Base-by-base conservation (phyloP, 64 coral and sea anemone genomes). In the Montipora cactus region DNA sequence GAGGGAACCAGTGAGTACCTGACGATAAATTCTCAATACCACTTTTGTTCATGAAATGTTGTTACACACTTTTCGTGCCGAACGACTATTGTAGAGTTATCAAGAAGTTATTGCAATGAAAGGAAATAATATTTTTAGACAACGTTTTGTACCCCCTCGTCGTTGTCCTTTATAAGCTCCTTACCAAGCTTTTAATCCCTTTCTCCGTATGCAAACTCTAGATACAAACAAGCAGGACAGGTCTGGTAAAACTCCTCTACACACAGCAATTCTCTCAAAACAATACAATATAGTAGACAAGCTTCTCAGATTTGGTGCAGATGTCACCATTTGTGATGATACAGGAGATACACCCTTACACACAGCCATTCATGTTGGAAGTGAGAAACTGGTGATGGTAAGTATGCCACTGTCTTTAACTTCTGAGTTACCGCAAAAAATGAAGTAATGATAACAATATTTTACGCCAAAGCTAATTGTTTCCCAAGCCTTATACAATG, bases 181-280 rank as follows among this genome's bases (percentile, higher is more conserved):
- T 37, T 37, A 37, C 0, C 73, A 1, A 55, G 52, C 10, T 45
- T 49, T 78, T 18, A 12, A 78, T 49, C 5, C 5, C 49, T 86
- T 46, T 50, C 0, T 72, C 46, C 19, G 9, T 4, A 13, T 86
- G 7, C 6, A 18, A 47, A 4, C 5, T 50, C 28, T 13, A 86
- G 82, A 86, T 50, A 86, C 44, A 49, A 86, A 86, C 47, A 45
- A 64, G 9, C 64, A 72, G 22, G 82, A 86, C 47, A 72, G 46
- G 1, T 86, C 82, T n/a, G 82, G 82, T 6, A 86, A 86, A 68
- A 86, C 82, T 49, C 82, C 82, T 49, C 82, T 86, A 7, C 82
- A 86, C 19, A 86, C 82, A 5, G 82, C 82, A 18, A 86, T 86
- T 45, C 66, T 86, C 14, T 48, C 82, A 8, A 86, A 71, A 49